Base-by-base conservation (phyloP, 1,140 invertebrate species). In the Dufourea novaeangliae region DNA sequence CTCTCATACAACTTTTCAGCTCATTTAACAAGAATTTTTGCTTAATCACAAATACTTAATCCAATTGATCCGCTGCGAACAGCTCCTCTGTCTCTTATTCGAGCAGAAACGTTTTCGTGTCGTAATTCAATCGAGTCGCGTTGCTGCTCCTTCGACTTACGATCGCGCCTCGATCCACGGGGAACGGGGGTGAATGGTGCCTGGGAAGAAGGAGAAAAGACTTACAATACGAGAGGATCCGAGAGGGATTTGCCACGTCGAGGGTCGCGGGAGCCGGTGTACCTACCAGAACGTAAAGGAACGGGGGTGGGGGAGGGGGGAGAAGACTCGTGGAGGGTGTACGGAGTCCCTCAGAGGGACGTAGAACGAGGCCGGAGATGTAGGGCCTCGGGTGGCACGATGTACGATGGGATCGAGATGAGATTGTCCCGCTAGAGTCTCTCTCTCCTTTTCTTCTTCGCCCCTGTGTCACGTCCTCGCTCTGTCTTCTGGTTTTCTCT, bases 321-420 rank as follows among this genome's bases (percentile, higher is more conserved):
- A 69, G 81, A 70, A 79, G 80, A 86, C 78, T 88, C 85, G 79
- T 82, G 71, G 64, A 82, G 75, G 66, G 84, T 69, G 68, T 44
- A 67, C 61, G 70, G 68, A 83, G n/a, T 82, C 83, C 69, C 79
- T 80, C 66, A 50, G 80, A 86, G 80, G 72, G 73, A 84, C 71
- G 77, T 79, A 78, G 87, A 82, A 89, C 79, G 86, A 86, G 80
- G 75, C 78, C 71, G 70, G 86, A 91, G 91, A 92, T 92, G 89
- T 92, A 92, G 87, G 87, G 89, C 89, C 90, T 90, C 87, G 87
- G 90, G 87, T 91, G 82, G 85, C 88, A 90, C 89, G 90, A 92
- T 92, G 87, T 92, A 92, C 90, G 90, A 91, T 85, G 90, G 91
- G 89, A 92, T 91, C 88, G 90, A 91, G 91, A 92, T 92, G 92